Conservation (phyloP, 2,888 invertebrate genomes). For the Eupithecia insigniata region DNA sequence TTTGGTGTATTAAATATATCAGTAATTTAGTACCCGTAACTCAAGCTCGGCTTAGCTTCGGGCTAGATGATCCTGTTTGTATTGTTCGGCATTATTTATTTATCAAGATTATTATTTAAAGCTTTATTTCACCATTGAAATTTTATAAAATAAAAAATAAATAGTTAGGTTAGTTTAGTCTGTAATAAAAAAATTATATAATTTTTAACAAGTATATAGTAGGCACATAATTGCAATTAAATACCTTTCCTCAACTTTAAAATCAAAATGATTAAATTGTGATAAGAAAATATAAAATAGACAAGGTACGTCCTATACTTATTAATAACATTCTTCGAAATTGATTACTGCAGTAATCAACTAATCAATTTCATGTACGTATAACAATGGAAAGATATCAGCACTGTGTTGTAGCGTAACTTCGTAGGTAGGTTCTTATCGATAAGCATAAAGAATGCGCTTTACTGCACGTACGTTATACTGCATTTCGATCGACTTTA, state of each 20-base stretch:
- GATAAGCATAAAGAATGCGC: slow-evolving; percentile 6
- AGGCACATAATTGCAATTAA: neutral
- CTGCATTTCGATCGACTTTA: slow-evolving; percentile 4
- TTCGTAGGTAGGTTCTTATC: neutral
- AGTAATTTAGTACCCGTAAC: too few relatives aligned
- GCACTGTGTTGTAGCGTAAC: slow-evolving; percentile 5
- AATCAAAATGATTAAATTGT: neutral
- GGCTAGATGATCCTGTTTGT: too few relatives aligned
- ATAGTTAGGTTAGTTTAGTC: neutral
- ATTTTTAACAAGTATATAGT: neutral
- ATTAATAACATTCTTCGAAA: neutral
- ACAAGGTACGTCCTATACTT: neutral
- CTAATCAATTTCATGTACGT: too few relatives aligned
- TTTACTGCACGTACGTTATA: slow-evolving; percentile 14
- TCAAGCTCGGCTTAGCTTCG: too few relatives aligned
- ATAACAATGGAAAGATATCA: slow-evolving; percentile 17
- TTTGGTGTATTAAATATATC: too few relatives aligned
- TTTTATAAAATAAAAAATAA: too few relatives aligned
- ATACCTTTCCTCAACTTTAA: neutral
- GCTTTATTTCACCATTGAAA: too few relatives aligned
- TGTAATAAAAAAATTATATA: neutral
- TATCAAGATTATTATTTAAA: too few relatives aligned
- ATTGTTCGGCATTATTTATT: too few relatives aligned
- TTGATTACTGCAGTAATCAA: neutral
- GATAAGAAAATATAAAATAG: neutral